Evolutionary conservation across 2,113 vertebrate species (phyloP).

Genomic region (Callopanchax toddi): DNA sequence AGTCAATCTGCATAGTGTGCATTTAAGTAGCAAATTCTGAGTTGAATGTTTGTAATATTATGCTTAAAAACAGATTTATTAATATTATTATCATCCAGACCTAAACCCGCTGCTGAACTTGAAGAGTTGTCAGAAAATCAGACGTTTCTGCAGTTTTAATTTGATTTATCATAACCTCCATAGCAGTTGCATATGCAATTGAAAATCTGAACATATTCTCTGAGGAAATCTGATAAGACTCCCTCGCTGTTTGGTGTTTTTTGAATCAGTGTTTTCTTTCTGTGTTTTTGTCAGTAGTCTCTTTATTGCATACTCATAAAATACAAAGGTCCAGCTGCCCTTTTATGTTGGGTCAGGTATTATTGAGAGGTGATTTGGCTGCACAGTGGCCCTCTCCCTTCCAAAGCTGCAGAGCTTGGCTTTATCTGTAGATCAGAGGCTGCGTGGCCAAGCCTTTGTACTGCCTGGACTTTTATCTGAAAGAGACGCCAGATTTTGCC

Average conservation of each 20-base stretch:
- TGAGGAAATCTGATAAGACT: conserved; percentile 11
- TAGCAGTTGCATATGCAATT: conserved; percentile 51
- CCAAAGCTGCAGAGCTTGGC: conserved; percentile 66
- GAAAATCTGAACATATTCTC: conserved; percentile 12
- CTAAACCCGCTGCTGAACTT: background rate
- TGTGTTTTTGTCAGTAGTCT: conserved; percentile 19
- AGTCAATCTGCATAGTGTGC: no score
- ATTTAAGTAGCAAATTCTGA: no score
- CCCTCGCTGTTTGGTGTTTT: conserved; percentile 33
- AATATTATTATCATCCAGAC: background rate
- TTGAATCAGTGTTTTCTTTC: conserved; percentile 38
- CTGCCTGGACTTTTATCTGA: conserved; percentile 68
- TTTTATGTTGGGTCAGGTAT: conserved; percentile 70
- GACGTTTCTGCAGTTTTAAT: background rate
- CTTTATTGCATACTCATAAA: conserved; percentile 62
- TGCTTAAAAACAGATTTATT: background rate
- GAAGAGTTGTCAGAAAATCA: conserved; percentile 4
- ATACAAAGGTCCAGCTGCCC: conserved; percentile 67
- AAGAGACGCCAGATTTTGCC: conserved; percentile 58
- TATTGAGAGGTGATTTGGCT: conserved; percentile 72
- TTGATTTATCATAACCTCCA: conserved; percentile 15
- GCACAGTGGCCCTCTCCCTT: conserved; percentile 50
- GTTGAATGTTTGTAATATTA: background rate
- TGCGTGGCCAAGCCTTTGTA: conserved; percentile 70
- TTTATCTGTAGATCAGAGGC: conserved; percentile 74